A percentile compares a stretch with the other conserved stretches of the same genome.
Evolutionary conservation across 2,797 vertebrate species (phyloP).

Genomic region (Spatula versicolor): DNA sequence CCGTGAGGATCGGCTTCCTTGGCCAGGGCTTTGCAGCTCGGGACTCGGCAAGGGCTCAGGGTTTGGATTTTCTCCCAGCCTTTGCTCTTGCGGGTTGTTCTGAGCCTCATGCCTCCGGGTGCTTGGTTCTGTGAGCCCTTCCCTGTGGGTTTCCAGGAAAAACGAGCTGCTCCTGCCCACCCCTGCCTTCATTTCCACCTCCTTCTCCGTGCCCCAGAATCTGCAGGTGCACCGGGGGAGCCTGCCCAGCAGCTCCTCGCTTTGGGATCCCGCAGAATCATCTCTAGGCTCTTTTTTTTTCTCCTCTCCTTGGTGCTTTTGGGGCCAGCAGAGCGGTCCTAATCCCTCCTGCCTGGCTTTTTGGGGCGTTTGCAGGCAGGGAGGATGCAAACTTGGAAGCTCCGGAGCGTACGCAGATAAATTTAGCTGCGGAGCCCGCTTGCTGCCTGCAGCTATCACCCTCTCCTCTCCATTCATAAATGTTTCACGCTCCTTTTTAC

Average conservation of each 20-base stretch:
- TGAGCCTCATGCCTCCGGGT: neutral
- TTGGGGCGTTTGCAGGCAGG: neutral
- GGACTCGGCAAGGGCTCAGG: rapidly evolving
- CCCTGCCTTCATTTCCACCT: neutral
- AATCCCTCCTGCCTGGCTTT: too few species aligned
- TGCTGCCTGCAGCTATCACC: neutral
- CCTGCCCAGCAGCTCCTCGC: neutral
- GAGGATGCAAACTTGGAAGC: neutral
- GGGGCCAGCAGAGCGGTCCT: neutral
- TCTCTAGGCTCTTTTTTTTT: rapidly evolving
- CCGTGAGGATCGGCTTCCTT: neutral
- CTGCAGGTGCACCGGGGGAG: neutral
- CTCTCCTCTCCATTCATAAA: neutral
- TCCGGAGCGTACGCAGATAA: neutral
- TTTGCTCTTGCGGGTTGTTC: neutral
- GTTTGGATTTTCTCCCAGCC: neutral
- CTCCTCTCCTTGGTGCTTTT: neutral
- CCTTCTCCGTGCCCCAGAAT: neutral
- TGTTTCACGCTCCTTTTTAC: neutral
- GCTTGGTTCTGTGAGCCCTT: neutral
- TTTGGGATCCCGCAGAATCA: neutral
- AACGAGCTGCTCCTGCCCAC: neutral
- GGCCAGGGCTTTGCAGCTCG: neutral
- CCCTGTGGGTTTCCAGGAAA: neutral
- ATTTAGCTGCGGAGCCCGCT: neutral